These are phyloP conservation scores for Arge pagana DNA, from an alignment of 2,888 invertebrate genomes.

Conservation along the genomic window DNA sequence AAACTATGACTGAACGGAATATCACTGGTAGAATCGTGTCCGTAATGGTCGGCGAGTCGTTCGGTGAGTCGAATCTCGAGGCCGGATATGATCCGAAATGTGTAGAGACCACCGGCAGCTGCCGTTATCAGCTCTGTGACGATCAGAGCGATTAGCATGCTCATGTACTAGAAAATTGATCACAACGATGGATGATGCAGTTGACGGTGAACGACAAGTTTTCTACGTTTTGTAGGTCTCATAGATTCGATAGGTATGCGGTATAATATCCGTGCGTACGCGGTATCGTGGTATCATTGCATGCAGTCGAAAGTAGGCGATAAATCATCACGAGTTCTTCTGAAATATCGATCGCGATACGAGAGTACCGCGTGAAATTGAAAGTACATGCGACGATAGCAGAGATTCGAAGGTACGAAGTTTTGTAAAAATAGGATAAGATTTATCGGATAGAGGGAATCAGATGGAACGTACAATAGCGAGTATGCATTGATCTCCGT, in stretches of 20 bases:
- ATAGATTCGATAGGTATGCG: no score
- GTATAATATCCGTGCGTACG: no score
- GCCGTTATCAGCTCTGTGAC: slow-evolving; percentile 57
- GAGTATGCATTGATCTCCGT: slow-evolving; percentile 57
- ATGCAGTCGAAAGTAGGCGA: no score
- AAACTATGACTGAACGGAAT: slow-evolving; percentile 57
- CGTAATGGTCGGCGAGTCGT: slow-evolving; percentile 53
- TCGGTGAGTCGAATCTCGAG: slow-evolving; percentile 51
- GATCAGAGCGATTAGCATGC: slow-evolving; percentile 58
- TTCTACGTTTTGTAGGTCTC: no score
- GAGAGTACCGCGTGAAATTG: no score
- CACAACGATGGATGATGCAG: not conserved
- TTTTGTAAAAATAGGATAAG: no score
- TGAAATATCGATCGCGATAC: no score
- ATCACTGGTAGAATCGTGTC: slow-evolving; percentile 49
- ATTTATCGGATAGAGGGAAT: not conserved
- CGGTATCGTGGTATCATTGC: no score
- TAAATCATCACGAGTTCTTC: no score
- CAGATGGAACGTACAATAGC: slow-evolving; percentile 45
- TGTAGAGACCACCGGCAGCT: slow-evolving; percentile 50
- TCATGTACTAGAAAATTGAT: slow-evolving; percentile 54
- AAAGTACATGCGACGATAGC: no score
- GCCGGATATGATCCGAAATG: slow-evolving; percentile 53
- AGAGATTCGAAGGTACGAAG: no score
- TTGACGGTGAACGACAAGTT: no score